Conservation (phyloP, 2,888 invertebrate genomes). For the Xestobium rufovillosum region DNA sequence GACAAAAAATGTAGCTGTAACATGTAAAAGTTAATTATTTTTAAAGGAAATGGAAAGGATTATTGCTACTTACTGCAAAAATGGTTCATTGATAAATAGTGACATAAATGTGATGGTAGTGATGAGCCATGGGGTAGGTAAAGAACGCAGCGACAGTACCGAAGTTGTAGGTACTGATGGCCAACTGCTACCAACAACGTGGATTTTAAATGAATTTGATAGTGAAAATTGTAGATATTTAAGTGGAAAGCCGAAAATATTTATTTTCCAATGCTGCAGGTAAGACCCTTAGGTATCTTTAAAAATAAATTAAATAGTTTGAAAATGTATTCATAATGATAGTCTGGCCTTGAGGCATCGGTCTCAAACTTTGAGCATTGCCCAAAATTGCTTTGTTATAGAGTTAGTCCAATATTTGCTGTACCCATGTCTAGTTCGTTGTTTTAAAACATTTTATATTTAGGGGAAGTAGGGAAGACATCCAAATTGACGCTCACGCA, state of each 20-base stretch:
- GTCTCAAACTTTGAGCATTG: too few relatives aligned
- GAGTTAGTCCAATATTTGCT: too few relatives aligned
- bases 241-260: conserved; percentile 59
- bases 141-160: conserved; percentile 43
- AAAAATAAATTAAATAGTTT: too few relatives aligned
- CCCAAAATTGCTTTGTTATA: too few relatives aligned
- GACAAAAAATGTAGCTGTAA: too few relatives aligned
- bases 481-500: conserved; percentile 26
- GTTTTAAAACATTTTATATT: too few relatives aligned
- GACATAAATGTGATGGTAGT: conserved; percentile 59
- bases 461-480: conserved; percentile 30
- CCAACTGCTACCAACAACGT: conserved; percentile 43
- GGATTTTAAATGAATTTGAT: conserved; percentile 54
- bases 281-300: too few relatives aligned
- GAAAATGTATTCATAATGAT: too few relatives aligned
- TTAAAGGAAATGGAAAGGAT: conserved; percentile 39
- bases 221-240: conserved; percentile 48
- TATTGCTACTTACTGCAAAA: conserved; percentile 38
- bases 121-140: conserved; percentile 58
- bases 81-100: conserved; percentile 42
- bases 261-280: conserved; percentile 68
- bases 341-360: too few relatives aligned
- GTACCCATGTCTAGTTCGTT: too few relatives aligned
- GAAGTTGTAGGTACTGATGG: conserved; percentile 55
- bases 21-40: too few relatives aligned